Evolutionary conservation across 2,113 vertebrate species (phyloP).

Genomic region (Psittacula cyanocephala): DNA sequence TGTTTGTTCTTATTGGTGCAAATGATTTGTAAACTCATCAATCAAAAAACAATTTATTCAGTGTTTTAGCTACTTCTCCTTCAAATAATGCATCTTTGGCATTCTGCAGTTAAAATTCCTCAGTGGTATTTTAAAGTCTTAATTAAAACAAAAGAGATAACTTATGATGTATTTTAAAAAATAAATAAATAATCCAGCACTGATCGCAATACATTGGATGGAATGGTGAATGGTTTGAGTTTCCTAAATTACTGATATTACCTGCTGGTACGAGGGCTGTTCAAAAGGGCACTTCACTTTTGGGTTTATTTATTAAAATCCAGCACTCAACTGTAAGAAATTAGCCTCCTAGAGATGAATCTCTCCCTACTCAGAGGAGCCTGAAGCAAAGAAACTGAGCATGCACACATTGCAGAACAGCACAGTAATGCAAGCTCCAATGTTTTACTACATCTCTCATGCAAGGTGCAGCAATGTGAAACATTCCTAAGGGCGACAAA

Average conservation of each 20-base stretch:
- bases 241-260: slow-evolving; percentile 78
- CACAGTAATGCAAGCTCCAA: slow-evolving; percentile 19
- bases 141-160: slow-evolving; percentile 75
- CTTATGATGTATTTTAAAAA: slow-evolving; percentile 63
- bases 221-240: slow-evolving; percentile 69
- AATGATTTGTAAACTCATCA: slow-evolving; percentile 26
- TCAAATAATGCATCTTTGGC: slow-evolving; percentile 40
- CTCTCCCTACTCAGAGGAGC: slow-evolving; percentile 63
- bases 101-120: slow-evolving; percentile 63
- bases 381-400: slow-evolving; percentile 44
- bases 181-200: slow-evolving; percentile 40
- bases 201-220: slow-evolving; percentile 68
- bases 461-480: background rate
- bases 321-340: slow-evolving; percentile 79
- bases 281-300: slow-evolving; percentile 82
- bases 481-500: background rate
- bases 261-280: slow-evolving; percentile 82
- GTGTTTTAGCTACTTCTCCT: slow-evolving; percentile 39
- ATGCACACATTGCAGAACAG: slow-evolving; percentile 9
- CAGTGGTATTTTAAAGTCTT: slow-evolving; percentile 53
- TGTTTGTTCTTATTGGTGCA: background rate
- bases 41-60: slow-evolving; percentile 3
- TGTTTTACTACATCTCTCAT: background rate
- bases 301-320: slow-evolving; percentile 84
- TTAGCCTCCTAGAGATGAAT: slow-evolving; percentile 84